A percentile compares a stretch with the other conserved stretches of the same genome.
These are phyloP conservation scores for Eurypyga helias DNA, from an alignment of 2,113 vertebrate species.

Conservation along the genomic window DNA sequence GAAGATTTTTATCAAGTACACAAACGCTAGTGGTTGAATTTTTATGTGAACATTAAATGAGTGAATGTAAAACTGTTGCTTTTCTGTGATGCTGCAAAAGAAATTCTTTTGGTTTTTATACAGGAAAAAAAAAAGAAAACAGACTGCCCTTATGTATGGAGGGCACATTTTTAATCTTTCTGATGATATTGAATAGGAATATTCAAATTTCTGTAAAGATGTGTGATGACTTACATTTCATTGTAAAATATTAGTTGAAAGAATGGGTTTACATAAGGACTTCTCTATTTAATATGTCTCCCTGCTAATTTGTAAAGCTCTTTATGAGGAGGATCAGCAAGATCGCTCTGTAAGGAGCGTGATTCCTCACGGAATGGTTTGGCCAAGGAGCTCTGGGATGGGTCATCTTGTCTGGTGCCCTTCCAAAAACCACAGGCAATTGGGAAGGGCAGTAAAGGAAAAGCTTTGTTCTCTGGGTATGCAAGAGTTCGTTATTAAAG, in stretches of 20 bases:
- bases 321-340: constrained; percentile 21
- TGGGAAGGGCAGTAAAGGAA: constrained; percentile 67
- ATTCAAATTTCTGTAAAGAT: constrained; percentile 89
- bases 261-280: constrained; percentile 78
- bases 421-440: constrained; percentile 38
- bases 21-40: constrained; percentile 72
- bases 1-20: constrained; percentile 72
- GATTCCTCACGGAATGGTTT: constrained; percentile 37
- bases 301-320: constrained; percentile 71
- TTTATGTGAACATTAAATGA: constrained; percentile 73
- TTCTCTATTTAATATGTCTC: constrained; percentile 87
- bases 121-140: constrained; percentile 43
- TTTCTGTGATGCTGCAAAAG: constrained; percentile 76
- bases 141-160: constrained; percentile 75
- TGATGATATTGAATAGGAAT: constrained; percentile 84
- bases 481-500: constrained; percentile 36
- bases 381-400: constrained; percentile 48
- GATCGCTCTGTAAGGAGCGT: constrained; percentile 30
- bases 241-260: constrained; percentile 93
- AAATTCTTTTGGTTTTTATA: constrained; percentile 81
- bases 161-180: constrained; percentile 79
- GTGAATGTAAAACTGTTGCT: constrained; percentile 79
- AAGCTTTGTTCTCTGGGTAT: constrained; percentile 44
- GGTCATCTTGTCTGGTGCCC: constrained; percentile 46
- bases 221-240: constrained; percentile 87